Percentiles rank a stretch among this genome's conserved stretches.
Conservation (phyloP, 2,888 invertebrate species). For the Microctonus brassicae region DNA sequence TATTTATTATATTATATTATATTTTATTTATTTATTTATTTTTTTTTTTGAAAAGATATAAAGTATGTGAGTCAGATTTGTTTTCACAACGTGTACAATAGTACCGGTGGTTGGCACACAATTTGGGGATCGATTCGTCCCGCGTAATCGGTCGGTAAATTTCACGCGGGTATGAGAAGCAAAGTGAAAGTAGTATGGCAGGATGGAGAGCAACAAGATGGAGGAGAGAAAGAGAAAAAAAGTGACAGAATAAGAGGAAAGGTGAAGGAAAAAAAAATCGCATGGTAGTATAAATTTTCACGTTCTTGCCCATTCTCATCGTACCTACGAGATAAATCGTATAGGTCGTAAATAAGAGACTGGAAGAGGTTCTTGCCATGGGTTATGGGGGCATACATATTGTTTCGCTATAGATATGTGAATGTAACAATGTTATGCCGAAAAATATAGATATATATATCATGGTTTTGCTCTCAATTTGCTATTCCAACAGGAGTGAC, state of each 20-base stretch:
- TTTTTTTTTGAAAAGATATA: too few relatives aligned
- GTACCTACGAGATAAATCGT: constrained; percentile 52
- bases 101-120: constrained; percentile 20
- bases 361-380: constrained; percentile 10
- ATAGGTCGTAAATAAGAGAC: constrained; percentile 56
- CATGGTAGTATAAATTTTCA: constrained; percentile 51
- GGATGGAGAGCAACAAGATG: constrained; percentile 10
- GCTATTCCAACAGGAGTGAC: background rate
- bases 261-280: constrained; percentile 38
- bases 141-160: constrained; percentile 38
- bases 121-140: constrained; percentile 29
- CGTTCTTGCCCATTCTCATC: constrained; percentile 48
- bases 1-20: too few relatives aligned
- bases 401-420: constrained; percentile 29
- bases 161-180: constrained; percentile 20
- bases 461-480: background rate
- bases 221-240: constrained; percentile 15
- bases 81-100: too few relatives aligned
- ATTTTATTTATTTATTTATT: too few relatives aligned
- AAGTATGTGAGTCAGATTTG: too few relatives aligned
- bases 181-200: too few relatives aligned
- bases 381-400: constrained; percentile 42
- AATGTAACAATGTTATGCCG: background rate
- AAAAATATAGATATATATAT: background rate
- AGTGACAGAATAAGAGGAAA: constrained; percentile 11